Base-by-base conservation (phyloP, 2,797 vertebrate genomes). In the Psittacula echo region DNA sequence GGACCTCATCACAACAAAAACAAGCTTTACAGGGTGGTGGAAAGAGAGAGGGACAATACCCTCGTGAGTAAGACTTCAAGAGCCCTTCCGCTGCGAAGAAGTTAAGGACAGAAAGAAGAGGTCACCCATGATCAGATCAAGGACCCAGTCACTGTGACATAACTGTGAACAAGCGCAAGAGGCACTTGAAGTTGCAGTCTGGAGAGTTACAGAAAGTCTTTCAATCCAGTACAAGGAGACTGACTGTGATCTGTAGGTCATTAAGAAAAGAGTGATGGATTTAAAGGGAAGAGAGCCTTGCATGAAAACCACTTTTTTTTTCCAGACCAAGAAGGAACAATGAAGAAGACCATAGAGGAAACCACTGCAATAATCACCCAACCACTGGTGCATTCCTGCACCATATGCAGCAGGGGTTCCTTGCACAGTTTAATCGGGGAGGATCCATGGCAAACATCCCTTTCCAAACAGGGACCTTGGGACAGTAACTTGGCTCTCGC, bases 61-160 rank as follows among this genome's bases (percentile, higher is more conserved):
- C 87, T 65, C 66, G 24, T 68, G 39, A 68, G 21, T 39, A 72
- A 79, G 44, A 48, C 20, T 39, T 84, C 48, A 80, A 75, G 54
- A 70, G n/a, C 7, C 22, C 37, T 76, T 90, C 18, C 6, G 11
- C 30, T 23, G 23, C 0, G 0, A 45, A 42, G 10, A 45, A 15
- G 26, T 53, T 23, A 34, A 62, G 37, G 11, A 62, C 1, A 0
- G 39, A 34, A 65, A 50, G 66, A 65, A 68, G 60, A 85, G 6
- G 47, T 86, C 42, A 48, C 29, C 18, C n/a, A 48, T 1, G 0
- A 27, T 47, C 18, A 39, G 22, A n/a, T 45, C 37, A 90, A 87
- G 54, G 34, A 32, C 27, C 9, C 2, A 41, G 34, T 50, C 24
- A 17, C 27, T 44, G 19, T 56, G 64, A 73, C 30, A 11, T 20